Evolutionary conservation across 2,888 invertebrate genomes (phyloP), one percentile per base, ranked within the genome.

Genomic region (Drosophila cognata): DNA sequence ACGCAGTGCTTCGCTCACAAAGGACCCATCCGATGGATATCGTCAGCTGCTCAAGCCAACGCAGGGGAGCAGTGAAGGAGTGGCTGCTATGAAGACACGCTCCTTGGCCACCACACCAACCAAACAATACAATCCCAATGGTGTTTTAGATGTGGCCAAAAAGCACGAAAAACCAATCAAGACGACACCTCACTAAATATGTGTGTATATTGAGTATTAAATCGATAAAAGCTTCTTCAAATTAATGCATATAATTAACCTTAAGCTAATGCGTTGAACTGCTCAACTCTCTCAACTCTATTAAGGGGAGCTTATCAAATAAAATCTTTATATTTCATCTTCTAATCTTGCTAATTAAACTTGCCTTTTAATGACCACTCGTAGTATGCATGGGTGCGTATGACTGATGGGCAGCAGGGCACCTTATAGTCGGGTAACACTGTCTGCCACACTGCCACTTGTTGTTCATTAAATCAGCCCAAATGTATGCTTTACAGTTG

Each of bases 31-130:
- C 1, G 71, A 56, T 2, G 79, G 33, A 8, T 66, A 79, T 8
- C 61, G 73, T 52, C 71, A 74, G 21, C 63, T 80, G 33, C 61
- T 77, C 0, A 62, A 61, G 48, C 69, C 86, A 13, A 29, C 52
- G 8, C 48, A 38, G 25, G 60, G 33, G 6, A 43, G 53, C 0
- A 56, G 33, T 4, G 62, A 52, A 4, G 62, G 50, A 4, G 48
- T 35, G 7, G 28, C 36, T 0, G n/a, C n/a, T 6, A 4, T 33
- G 4, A 69, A 70, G 28, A 13, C 74, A 4, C 84, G 81, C 16
- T 90, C 89, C 2, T 21, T 86, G 70, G 62, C 58, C 36, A 90
- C 87, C 25, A 86, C 81, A 36, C 89, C 89, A n/a, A 88, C 70
- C 8, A 78, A 81, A 29, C 76, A 75, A 10, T 28, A 8, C 74